These are phyloP conservation scores for Galeruca laticollis DNA, from an alignment of 2,888 invertebrate genomes.

Conservation along the genomic window DNA sequence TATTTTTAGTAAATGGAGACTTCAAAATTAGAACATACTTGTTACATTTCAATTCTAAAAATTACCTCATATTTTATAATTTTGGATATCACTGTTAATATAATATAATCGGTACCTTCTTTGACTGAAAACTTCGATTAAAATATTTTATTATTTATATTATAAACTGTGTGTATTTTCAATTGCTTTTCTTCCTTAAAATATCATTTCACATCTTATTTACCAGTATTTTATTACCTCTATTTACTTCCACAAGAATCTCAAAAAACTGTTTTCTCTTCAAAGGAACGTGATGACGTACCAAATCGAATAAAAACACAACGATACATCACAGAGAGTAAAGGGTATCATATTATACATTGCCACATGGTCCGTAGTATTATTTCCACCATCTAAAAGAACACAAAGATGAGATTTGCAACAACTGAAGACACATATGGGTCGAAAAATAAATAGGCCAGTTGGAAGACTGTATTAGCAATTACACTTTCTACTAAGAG, in stretches of 20 bases:
- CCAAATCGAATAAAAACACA: slow-evolving; percentile 28
- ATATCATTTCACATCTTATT: background rate
- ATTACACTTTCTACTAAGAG: too few species aligned
- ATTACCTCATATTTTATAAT: too few species aligned
- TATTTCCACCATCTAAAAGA: slow-evolving; percentile 20
- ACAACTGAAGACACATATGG: slow-evolving; percentile 4
- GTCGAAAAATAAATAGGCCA: slow-evolving; percentile 3
- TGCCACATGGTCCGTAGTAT: slow-evolving; percentile 29
- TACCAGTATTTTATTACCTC: background rate
- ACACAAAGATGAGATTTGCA: slow-evolving; percentile 24
- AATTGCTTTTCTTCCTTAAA: background rate
- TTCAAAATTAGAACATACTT: too few species aligned
- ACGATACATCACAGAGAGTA: slow-evolving; percentile 20
- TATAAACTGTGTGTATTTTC: too few species aligned
- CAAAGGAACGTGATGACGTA: slow-evolving; percentile 16
- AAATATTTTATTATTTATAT: too few species aligned
- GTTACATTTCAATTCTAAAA: too few species aligned
- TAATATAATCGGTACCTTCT: too few species aligned
- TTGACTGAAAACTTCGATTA: too few species aligned
- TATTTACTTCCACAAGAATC: background rate
- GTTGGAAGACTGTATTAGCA: too few species aligned
- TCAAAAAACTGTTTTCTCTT: background rate
- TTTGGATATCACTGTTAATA: too few species aligned
- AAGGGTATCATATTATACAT: slow-evolving; percentile 25
- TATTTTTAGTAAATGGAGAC: too few species aligned